Conservation (phyloP, 2,888 invertebrate genomes). For the Melieria omissa region DNA sequence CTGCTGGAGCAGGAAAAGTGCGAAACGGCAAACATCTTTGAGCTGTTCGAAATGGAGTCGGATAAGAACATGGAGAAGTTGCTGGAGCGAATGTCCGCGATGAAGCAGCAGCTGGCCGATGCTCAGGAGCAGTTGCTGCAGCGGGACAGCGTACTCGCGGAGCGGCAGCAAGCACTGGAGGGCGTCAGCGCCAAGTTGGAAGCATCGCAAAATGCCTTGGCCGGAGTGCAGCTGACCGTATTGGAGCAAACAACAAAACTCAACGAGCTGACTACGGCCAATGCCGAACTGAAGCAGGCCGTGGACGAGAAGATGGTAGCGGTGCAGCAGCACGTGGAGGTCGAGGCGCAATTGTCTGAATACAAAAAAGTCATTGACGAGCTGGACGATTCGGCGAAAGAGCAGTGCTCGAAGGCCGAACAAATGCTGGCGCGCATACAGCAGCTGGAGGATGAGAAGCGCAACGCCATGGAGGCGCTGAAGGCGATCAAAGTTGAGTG, state of each 20-base stretch:
- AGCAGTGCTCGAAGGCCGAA: constrained; percentile 44
- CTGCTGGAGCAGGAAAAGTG: constrained; percentile 57
- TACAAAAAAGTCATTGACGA: constrained; percentile 58
- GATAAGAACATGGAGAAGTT: constrained; percentile 56
- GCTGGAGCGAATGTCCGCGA: constrained; percentile 50
- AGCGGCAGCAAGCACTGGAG: constrained; percentile 31
- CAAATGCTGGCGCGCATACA: constrained; percentile 46
- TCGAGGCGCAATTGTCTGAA: constrained; percentile 50
- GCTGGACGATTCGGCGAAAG: constrained; percentile 53
- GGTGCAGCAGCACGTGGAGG: constrained; percentile 45
- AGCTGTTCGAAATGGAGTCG: constrained; percentile 60
- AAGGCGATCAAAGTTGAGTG: constrained; percentile 46
- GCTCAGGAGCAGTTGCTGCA: constrained; percentile 47
- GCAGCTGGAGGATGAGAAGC: constrained; percentile 47
- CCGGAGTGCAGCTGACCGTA: constrained; percentile 38
- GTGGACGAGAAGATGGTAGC: constrained; percentile 43
- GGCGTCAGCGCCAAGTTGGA: constrained; percentile 26
- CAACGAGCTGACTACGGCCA: constrained; percentile 48
- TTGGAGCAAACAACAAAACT: constrained; percentile 48
- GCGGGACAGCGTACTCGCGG: constrained; percentile 37
- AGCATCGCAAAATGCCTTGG: constrained; percentile 39
- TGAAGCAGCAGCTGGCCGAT: constrained; percentile 53
- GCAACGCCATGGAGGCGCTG: constrained; percentile 42
- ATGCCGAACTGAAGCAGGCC: constrained; percentile 42
- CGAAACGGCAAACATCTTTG: constrained; percentile 59